Evolutionary conservation across 2,113 vertebrate genomes (phyloP), one percentile per base, ranked within the genome.

Genomic region (Hypanus sabinus): DNA sequence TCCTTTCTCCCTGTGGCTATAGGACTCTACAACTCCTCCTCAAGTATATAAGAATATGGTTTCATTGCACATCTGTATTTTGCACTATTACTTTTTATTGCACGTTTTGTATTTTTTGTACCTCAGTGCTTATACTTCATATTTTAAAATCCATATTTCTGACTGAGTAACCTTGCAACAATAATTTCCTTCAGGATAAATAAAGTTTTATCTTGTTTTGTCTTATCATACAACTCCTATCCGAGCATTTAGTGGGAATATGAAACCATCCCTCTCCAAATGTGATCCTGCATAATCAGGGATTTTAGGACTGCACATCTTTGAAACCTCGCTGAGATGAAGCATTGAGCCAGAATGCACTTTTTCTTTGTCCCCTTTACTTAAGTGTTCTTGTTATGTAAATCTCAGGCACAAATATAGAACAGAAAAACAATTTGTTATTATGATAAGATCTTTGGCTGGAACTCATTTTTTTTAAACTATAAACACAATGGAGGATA

Each of bases 381-480:
- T 65, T 90, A 90, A 90, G 65, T 16, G n/a, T n/a, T 88, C 11
- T 5, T 90, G 85, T 30, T 65, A 65, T 90, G 30, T 90, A 33
- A 65, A 90, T 90, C 33, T 90, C 30, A 90, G 60, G 60, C 65
- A 88, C 83, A 60, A 30, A 62, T 30, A n/a, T 87, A 12, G 57
- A 87, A 62, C 55, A 62, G 55, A 14, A 87, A 60, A 85, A 87
- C 60, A 90, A 90, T 90, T 30, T 65, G 60, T 68, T 65, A 18
- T 16, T 3, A 68, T 68, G 60, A 90, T 90, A 90, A 90, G 30
- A 90, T 90, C 85, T 88, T 65, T 65, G 85, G 85, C 85, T 88
- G 85, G 30, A 6, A 33, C 62, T 88, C 85, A 65, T 16, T 65
- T 88, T 60, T 60, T 90, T 30, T 33, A 90, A 90, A 20, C n/a